Conservation (phyloP, 1,140 invertebrate genomes). For the Hycleus phaleratus region DNA sequence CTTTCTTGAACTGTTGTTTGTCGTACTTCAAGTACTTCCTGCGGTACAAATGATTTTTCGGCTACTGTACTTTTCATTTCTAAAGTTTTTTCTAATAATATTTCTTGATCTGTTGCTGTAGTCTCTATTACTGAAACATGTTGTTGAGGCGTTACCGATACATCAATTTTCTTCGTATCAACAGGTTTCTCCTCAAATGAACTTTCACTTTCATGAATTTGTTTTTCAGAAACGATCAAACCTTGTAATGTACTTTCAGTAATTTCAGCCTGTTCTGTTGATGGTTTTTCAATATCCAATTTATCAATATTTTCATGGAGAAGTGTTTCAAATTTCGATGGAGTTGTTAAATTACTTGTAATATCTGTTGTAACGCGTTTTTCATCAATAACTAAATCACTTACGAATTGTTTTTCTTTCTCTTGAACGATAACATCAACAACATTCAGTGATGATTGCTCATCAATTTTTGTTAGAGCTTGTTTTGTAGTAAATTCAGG, state of each 20-base stretch:
- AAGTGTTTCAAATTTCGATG: conserved; percentile 19
- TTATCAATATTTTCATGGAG: conserved; percentile 21
- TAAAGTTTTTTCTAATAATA: conserved; percentile 5
- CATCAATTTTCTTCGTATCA: conserved; percentile 18
- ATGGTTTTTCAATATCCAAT: conserved; percentile 9
- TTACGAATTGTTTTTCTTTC: conserved; percentile 42
- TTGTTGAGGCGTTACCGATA: conserved; percentile 28
- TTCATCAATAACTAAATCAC: conserved; percentile 35
- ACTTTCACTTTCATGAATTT: conserved; percentile 43
- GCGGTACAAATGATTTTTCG: conserved; percentile 6
- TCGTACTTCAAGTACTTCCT: conserved; percentile 11
- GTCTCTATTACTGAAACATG: conserved; percentile 39
- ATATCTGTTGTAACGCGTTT: conserved; percentile 32
- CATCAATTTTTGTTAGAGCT: conserved; percentile 41
- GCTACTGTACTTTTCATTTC: conserved; percentile 4
- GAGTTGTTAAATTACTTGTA: conserved; percentile 7
- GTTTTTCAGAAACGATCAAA: conserved; percentile 41
- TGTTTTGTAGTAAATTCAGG: conserved; percentile 26
- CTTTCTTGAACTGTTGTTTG: conserved; percentile 10
- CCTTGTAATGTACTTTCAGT: conserved; percentile 43
- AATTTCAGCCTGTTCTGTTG: conserved; percentile 19
- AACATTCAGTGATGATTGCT: conserved; percentile 41
- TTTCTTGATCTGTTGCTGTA: conserved; percentile 25
- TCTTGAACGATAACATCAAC: conserved; percentile 44
- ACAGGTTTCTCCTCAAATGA: conserved; percentile 17